Base-by-base conservation (phyloP, 2,888 invertebrate species). In the Drosophila falleni region DNA sequence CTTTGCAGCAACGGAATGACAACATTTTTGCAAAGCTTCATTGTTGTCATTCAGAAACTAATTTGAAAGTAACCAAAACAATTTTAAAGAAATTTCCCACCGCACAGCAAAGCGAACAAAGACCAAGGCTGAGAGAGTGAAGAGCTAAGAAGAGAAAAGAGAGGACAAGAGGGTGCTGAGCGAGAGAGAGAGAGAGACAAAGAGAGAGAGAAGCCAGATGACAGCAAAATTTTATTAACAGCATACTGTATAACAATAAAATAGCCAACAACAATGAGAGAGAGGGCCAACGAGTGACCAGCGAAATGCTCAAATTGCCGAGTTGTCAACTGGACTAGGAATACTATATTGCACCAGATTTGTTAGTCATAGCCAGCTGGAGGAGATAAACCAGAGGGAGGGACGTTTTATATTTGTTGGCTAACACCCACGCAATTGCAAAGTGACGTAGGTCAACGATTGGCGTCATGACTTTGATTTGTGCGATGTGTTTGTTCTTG, bases 51-150 rank as follows among this genome's bases (percentile, higher is more conserved):
- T 85, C 78, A 85, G 78, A 87, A 91, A 90, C 88, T 89, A 90
- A 89, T 90, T 90, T 88, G 79, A 82, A 91, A 91, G 89, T 82
- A 90, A 91, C 85, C 90, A 91, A 89, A 87, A 90, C 83, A 89
- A 88, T 90, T 90, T 82, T 86, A 78, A 90, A 91, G 88, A 90
- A 84, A 89, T 90, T 90, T 84, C 66, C 71, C 74, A 85, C 81
- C 88, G 81, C 85, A 83, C 87, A 75, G 80, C 72, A 64, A 76
- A 70, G 49, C 49, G 66, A 65, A 54, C 53, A 69, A 55, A 62
- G 67, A 54, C 56, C 42, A 61, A 60, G 49, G 26, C 41, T 42
- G 35, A 49, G n/a, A 68, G 39, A 41, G 46, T 49, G 1, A 2
- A 33, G 10, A 9, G 19, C 4, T 31, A 29, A 16, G 29, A 31